Base-by-base conservation (phyloP, 2,113 vertebrate species). In the Microcebus griseorufus region DNA sequence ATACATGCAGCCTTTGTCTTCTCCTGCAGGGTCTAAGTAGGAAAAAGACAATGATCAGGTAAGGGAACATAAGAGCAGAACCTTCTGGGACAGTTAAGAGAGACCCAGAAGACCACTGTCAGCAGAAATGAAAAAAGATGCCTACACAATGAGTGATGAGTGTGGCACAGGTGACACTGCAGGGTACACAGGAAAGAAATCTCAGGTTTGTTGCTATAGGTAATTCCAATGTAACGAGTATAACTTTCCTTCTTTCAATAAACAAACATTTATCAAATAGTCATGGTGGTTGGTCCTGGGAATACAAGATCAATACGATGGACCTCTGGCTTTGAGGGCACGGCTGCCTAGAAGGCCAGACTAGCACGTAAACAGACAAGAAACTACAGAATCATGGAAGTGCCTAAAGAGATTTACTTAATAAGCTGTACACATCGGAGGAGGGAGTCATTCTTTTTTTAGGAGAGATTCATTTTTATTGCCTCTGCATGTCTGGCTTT, bases 261-360 rank as follows among this genome's bases (percentile, higher is more conserved):
- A 96, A 81, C 45, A 97, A 79, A 83, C 86, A 92, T 93, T 78
- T 87, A 45, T 96, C 82, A 96, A 85, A 72, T 67, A 45, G 84
- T 90, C 58, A 39, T 4, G 12, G 53, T 34, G 10, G 7, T 88
- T 91, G 82, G 78, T 88, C 80, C 53, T 70, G 34, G 60, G 22
- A 76, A 92, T 39, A 70, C 39, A 92, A 64, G 45, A 88, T 88
- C 90, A 94, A 48, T 91, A 89, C 58, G 67, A 39, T 32, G 55
- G 48, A 89, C 45, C 62, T 85, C 60, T 39, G 86, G 72, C n/a
- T 93, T 88, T 82, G 82, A 94, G 29, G 37, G 4, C 37, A 6
- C 65, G 83, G 58, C n/a, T 0, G 0, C 73, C 39, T 60, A 64
- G 8, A 0, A 11, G 72, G 37, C 93, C 88, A 93, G n/a, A 82